phyloP scores from a whole-genome alignment of 2,888 invertebrate species.

The Lacanobia oleracea region DNA sequence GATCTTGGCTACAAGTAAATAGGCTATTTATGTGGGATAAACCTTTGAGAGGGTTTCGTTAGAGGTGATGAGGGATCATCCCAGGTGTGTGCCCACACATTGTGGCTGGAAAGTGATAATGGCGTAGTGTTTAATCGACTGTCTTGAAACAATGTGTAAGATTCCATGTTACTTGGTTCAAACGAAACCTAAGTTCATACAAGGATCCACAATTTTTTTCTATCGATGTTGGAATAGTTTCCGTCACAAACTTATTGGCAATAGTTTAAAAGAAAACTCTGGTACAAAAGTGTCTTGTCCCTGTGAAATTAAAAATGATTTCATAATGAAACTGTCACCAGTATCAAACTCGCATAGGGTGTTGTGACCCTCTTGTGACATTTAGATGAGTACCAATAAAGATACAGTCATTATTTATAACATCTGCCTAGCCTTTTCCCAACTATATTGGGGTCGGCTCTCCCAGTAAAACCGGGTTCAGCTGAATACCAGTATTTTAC shows the following conservation, averaged over 20 bases:
- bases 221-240: background rate
- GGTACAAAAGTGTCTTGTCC: background rate
- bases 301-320: too few species aligned
- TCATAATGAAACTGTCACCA: conserved; percentile 25
- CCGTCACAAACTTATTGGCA: background rate
- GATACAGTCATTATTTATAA: too few species aligned
- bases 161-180: background rate
- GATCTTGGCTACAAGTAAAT: conserved; percentile 55
- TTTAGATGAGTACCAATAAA: background rate
- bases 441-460: too few species aligned
- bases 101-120: conserved; percentile 13
- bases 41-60: conserved; percentile 33
- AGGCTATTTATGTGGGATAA: conserved; percentile 41
- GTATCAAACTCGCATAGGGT: conserved; percentile 32
- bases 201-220: too few species aligned
- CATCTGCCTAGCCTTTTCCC: too few species aligned
- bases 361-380: background rate
- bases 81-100: conserved; percentile 30
- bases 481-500: too few species aligned
- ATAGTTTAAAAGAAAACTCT: background rate
- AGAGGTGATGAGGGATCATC: conserved; percentile 32
- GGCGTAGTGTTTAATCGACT: conserved; percentile 2
- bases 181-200: too few species aligned
- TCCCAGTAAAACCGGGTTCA: too few species aligned
- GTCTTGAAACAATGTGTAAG: background rate